Percentiles rank a stretch among this genome's conserved stretches.
Conservation (phyloP, 2,888 invertebrate species). For the Amiota communis region DNA sequence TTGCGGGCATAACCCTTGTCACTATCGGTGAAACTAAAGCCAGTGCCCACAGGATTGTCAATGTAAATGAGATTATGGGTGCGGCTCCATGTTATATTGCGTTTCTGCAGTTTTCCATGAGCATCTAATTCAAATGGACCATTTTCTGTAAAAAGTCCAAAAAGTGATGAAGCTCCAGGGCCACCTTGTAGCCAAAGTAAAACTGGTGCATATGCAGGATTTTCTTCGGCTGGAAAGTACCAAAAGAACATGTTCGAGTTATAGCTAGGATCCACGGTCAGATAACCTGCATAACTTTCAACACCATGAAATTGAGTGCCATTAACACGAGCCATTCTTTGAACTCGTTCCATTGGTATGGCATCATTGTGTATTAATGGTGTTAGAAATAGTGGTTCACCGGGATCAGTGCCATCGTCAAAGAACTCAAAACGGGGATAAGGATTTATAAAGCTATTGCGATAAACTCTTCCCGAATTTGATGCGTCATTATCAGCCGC, state of each 20-base stretch:
- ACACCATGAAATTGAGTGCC: slow-evolving; percentile 71
- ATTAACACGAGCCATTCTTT: slow-evolving; percentile 63
- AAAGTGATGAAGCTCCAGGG: slow-evolving; percentile 86
- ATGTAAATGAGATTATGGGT: slow-evolving; percentile 88
- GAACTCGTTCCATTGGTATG: slow-evolving; percentile 72
- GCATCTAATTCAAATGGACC: slow-evolving; percentile 80
- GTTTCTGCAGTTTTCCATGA: slow-evolving; percentile 73
- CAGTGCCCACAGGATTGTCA: slow-evolving; percentile 94
- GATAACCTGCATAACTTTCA: slow-evolving; percentile 78
- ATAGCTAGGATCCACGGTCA: slow-evolving; percentile 85
- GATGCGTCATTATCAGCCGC: slow-evolving; percentile 11
- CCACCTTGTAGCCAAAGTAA: slow-evolving; percentile 91
- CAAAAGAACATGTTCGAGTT: slow-evolving; percentile 92
- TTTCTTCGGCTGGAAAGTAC: slow-evolving; percentile 85
- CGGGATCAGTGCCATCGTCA: slow-evolving; percentile 69
- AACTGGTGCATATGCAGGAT: slow-evolving; percentile 78
- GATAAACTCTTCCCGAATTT: slow-evolving; percentile 36
- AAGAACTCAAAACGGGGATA: slow-evolving; percentile 68
- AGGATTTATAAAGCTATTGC: slow-evolving; percentile 70
- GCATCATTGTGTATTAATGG: slow-evolving; percentile 67
- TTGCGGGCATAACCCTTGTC: slow-evolving; percentile 85
- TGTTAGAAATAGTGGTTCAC: slow-evolving; percentile 73
- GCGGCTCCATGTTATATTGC: slow-evolving; percentile 86
- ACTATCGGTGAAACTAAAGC: slow-evolving; percentile 89
- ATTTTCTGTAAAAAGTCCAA: slow-evolving; percentile 88